phyloP scores from a whole-genome alignment of 2,113 vertebrate genomes.

The Taxidea taxus region DNA sequence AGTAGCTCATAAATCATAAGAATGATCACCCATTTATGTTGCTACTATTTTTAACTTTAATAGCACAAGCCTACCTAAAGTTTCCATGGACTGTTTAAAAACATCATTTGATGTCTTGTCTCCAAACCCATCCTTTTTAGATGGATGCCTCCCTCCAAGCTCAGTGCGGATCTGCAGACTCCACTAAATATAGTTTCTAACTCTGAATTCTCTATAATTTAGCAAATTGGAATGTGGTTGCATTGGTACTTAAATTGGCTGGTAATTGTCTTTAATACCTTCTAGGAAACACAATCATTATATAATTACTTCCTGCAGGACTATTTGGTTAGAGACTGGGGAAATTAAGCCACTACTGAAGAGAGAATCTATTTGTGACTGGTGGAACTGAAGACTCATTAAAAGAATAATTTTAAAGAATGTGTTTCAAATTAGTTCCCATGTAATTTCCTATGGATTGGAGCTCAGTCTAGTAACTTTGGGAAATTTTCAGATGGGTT shows the following conservation, averaged over 20 bases:
- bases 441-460: not conserved
- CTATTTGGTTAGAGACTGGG: slow-evolving; percentile 12
- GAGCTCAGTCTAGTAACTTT: not conserved
- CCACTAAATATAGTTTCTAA: not conserved
- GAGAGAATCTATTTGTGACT: slow-evolving; percentile 38
- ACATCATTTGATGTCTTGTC: not conserved
- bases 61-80: not conserved
- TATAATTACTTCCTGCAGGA: slow-evolving; percentile 41
- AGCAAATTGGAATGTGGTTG: slow-evolving; percentile 32
- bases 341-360: slow-evolving; percentile 25
- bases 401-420: slow-evolving; percentile 26
- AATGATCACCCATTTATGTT: not conserved
- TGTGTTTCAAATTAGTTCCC: slow-evolving; percentile 20
- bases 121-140: not conserved
- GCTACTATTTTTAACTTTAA: not conserved
- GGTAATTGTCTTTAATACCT: slow-evolving; percentile 46
- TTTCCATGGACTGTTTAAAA: not conserved
- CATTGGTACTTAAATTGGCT: slow-evolving; percentile 39
- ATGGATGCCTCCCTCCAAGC: not conserved
- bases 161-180: not conserved
- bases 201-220: slow-evolving; percentile 2
- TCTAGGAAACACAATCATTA: slow-evolving; percentile 44
- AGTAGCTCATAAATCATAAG: not conserved
- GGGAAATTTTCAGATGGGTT: not conserved
- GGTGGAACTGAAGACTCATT: not conserved